Evolutionary conservation across 2,797 vertebrate genomes (phyloP), one percentile per base, ranked within the genome.

Genomic region (Macropodus opercularis): DNA sequence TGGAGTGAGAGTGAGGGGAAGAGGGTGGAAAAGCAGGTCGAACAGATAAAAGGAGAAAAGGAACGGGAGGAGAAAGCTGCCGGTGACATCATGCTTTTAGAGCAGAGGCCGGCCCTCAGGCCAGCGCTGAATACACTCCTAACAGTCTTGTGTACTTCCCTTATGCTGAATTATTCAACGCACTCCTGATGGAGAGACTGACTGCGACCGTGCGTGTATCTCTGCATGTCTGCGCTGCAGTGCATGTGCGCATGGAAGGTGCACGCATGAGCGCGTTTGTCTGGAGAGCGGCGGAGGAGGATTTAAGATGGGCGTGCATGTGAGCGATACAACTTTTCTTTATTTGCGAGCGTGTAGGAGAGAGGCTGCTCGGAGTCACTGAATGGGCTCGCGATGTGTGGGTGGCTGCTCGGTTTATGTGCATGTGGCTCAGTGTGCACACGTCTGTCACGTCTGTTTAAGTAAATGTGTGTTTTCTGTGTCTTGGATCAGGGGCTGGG

Each of bases 41-140:
- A 51, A 53, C 6, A 27, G 64, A 64, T 78, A 34, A 72, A 72
- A 51, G 72, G 67, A 70, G 56, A 51, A 63, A 31, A 49, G 46
- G 73, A 73, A 83, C 75, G 41, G 39, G 44, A 67, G 75, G 63
- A 68, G 68, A 53, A 63, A 56, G 75, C 75, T 76, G 69, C 17
- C 55, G 9, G 65, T 89, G 90, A 89, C 87, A 87, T 91, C 87
- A 89, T 89, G 82, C 87, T 90, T 91, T 90, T 84, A 91, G 80
- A 89, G 80, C 72, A 59, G 72, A 62, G 82, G 77, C 73, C 62
- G 58, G 56, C 84, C 90, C 87, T 75, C 68, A 58, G 89, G 87
- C 85, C 85, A 75, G 40, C 11, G 10, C 84, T 76, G 83, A 78
- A 90, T 79, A 82, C 77, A 64, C 83, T 84, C 78, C 69, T 70